Evolutionary conservation across 2,113 vertebrate species (phyloP).

Genomic region (Narcine bancroftii): DNA sequence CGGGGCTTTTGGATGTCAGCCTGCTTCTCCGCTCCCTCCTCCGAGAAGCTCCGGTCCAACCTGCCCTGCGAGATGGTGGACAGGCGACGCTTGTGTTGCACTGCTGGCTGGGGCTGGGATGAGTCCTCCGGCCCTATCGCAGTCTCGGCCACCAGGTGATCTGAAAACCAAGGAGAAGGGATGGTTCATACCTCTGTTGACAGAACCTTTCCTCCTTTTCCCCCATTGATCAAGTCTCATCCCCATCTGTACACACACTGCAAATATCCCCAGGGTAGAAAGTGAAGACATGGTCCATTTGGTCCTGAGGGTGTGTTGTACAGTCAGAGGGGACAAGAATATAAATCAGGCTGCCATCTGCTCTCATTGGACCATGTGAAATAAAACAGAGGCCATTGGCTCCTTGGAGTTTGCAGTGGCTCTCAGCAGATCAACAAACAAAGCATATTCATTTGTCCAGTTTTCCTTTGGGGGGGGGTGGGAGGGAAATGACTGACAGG

Average conservation of each 20-base stretch:
- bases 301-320: neutral
- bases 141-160: conserved; percentile 82
- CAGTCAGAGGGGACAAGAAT: neutral
- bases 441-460: no score
- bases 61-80: conserved; percentile 61
- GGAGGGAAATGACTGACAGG: neutral
- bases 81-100: conserved; percentile 73
- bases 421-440: no score
- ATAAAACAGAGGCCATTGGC: no score
- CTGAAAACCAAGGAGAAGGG: conserved; percentile 50
- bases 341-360: neutral
- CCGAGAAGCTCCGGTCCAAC: conserved; percentile 67
- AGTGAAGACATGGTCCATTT: no score
- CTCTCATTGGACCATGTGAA: neutral
- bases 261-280: neutral
- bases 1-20: conserved; percentile 63
- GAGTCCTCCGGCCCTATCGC: conserved; percentile 77
- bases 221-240: neutral
- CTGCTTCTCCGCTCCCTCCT: conserved; percentile 59
- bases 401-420: no score
- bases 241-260: neutral
- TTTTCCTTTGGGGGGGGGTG: no score
- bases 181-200: neutral
- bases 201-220: neutral
- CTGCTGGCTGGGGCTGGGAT: conserved; percentile 57